Base-by-base conservation (phyloP, 2,797 vertebrate genomes). In the Phalloptychus januarius region DNA sequence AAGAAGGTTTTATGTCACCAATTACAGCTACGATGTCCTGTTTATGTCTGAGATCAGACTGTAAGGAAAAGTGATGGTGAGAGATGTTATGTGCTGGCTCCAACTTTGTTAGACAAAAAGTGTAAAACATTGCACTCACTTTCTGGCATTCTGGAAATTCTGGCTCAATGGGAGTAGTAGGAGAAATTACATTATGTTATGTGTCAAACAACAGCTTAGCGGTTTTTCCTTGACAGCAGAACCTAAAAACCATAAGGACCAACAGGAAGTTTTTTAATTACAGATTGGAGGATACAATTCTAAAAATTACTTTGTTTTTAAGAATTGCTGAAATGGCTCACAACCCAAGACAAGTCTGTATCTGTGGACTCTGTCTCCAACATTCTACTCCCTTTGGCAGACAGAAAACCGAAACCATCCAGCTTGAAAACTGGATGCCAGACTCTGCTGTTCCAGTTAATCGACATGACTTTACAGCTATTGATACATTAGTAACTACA, bases 401-500 rank as follows among this genome's bases (percentile, higher is more conserved):
- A 65, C 61, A 61, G 74, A 71, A 52, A 83, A 25, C 48, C n/a
- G 25, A 75, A 69, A 71, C 36, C 63, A 38, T 72, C 75, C 44
- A 52, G 52, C 77, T 13, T 46, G 67, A 13, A 2, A 28, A 28
- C 71, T 36, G 76, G 54, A 38, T 83, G 72, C 71, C 71, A 77
- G 71, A 79, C 45, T 74, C 71, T 38, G 16, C 44, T 75, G 45
- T 72, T 85, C 45, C 16, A 25, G 38, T 75, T 40, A 23, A 74
- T 28, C 20, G 3, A 2, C 36, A 46, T 63, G 13, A 77, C 36
- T 75, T 46, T 16, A 33, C 10, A 20, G 44, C 71, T 74, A 79
- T 74, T 70, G 80, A 85, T 72, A 77, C 58, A 71, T 67, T 81
- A 80, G 86, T 45, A 85, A 45, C 28, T 20, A 58, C 71, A 71